Evolutionary conservation across 2,888 invertebrate species (phyloP).

Genomic region (Pristionchus exspectatus): DNA sequence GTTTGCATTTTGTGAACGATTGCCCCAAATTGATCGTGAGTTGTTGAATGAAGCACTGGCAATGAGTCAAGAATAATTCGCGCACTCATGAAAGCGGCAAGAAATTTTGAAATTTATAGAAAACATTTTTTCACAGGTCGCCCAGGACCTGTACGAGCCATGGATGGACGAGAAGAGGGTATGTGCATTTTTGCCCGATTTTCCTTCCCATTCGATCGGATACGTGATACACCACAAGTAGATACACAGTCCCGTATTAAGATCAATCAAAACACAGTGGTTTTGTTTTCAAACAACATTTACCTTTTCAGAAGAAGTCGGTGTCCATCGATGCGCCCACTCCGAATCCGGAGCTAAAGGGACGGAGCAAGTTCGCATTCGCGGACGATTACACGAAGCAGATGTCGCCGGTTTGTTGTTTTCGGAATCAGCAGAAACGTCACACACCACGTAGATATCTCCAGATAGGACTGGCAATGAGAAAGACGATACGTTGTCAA

Average conservation of each 20-base stretch:
- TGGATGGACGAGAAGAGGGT: slow-evolving; percentile 49
- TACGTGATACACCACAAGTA: too few relatives aligned
- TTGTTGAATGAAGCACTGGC: background rate
- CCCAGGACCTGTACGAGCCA: slow-evolving; percentile 48
- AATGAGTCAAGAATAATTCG: background rate
- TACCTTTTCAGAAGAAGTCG: background rate
- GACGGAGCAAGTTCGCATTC: slow-evolving; percentile 13
- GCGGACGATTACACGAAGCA: background rate
- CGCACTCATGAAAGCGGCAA: too few relatives aligned
- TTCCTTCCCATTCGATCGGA: too few relatives aligned
- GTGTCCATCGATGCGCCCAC: slow-evolving; percentile 6
- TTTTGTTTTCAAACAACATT: too few relatives aligned
- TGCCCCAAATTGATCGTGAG: background rate
- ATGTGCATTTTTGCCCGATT: too few relatives aligned
- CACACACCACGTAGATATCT: too few relatives aligned
- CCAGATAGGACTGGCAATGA: too few relatives aligned
- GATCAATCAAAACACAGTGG: too few relatives aligned
- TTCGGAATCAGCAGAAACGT: background rate
- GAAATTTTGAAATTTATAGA: too few relatives aligned
- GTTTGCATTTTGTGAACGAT: background rate
- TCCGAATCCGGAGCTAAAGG: slow-evolving; percentile 6
- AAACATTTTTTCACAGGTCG: too few relatives aligned
- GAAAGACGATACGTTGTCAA: too few relatives aligned
- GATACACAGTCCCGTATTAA: too few relatives aligned
- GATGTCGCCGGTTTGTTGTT: background rate